Percentiles rank a stretch among this genome's conserved stretches.
Conservation (phyloP, 2,113 vertebrate genomes). For the Perccottus glenii region DNA sequence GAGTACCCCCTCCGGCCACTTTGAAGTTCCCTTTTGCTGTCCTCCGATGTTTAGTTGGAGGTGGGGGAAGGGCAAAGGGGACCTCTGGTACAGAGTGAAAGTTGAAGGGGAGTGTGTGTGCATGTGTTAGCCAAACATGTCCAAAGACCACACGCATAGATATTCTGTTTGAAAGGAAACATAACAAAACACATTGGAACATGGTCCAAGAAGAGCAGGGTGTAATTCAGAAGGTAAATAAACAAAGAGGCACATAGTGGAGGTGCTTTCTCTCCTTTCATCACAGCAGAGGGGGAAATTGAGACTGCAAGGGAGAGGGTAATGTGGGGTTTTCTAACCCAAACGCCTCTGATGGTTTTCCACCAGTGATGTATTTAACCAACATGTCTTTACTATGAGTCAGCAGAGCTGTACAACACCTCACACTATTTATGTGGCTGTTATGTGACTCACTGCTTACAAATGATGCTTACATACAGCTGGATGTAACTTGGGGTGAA, state of each 20-base stretch:
- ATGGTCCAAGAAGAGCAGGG: conserved; percentile 74
- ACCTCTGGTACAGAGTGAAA: conserved; percentile 72
- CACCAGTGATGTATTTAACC: conserved; percentile 43
- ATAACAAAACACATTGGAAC: conserved; percentile 78
- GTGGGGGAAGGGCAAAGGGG: conserved; percentile 74
- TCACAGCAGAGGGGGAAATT: conserved; percentile 59
- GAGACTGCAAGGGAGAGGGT: conserved; percentile 44
- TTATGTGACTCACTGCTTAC: conserved; percentile 60
- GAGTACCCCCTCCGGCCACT: conserved; percentile 76
- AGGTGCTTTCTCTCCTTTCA: conserved; percentile 65
- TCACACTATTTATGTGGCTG: conserved; percentile 63
- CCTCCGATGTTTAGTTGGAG: conserved; percentile 79
- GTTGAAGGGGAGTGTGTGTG: conserved; percentile 73
- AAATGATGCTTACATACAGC: conserved; percentile 51
- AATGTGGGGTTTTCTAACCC: conserved; percentile 64
- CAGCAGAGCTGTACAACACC: conserved; percentile 63
- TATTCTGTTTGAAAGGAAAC: conserved; percentile 75
- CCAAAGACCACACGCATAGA: conserved; percentile 78
- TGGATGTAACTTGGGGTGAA: conserved; percentile 56
- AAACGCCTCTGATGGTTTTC: conserved; percentile 61
- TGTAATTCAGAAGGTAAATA: conserved; percentile 79
- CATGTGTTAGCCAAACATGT: conserved; percentile 68
- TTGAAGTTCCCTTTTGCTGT: conserved; percentile 81
- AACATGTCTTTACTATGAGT: conserved; percentile 59
- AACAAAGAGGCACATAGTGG: conserved; percentile 65